phyloP scores from a whole-genome alignment of 2,113 vertebrate genomes.

The Fukomys damarensis region DNA sequence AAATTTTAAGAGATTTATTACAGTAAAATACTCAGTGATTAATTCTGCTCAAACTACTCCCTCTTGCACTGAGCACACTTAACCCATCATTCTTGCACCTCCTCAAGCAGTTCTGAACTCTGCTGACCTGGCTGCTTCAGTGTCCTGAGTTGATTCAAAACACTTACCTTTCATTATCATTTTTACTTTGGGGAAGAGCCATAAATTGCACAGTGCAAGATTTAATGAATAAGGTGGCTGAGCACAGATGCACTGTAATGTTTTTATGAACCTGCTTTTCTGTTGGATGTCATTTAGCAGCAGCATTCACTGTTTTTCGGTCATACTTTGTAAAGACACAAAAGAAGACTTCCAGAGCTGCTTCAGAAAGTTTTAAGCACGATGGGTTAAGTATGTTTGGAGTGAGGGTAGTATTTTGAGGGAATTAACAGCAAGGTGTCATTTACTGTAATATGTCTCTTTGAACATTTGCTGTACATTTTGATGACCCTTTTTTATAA shows the following conservation, averaged over 20 bases:
- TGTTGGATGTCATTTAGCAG: not conserved
- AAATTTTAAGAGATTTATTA: not conserved
- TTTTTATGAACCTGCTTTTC: not conserved
- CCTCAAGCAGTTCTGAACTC: not conserved
- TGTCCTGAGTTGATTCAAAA: not conserved
- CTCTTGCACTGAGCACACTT: not conserved
- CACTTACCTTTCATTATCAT: not conserved
- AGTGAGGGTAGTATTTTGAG: not conserved
- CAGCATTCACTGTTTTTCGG: too few species aligned
- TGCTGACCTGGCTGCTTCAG: not conserved
- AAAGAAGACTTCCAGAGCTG: not conserved
- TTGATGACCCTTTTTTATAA: not conserved
- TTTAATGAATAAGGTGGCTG: not conserved
- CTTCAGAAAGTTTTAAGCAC: not conserved
- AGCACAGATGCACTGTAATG: not conserved
- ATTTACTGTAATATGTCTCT: not conserved
- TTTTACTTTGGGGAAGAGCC: not conserved
- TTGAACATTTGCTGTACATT: not conserved
- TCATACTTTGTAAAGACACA: not conserved
- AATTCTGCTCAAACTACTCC: not conserved
- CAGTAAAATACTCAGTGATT: not conserved
- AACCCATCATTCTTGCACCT: not conserved
- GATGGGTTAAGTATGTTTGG: not conserved
- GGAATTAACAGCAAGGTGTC: not conserved
- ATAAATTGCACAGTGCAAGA: not conserved